Percentiles rank a stretch among this genome's conserved stretches.
Conservation (phyloP, 2,888 invertebrate genomes). For the Subacronicta megacephala region DNA sequence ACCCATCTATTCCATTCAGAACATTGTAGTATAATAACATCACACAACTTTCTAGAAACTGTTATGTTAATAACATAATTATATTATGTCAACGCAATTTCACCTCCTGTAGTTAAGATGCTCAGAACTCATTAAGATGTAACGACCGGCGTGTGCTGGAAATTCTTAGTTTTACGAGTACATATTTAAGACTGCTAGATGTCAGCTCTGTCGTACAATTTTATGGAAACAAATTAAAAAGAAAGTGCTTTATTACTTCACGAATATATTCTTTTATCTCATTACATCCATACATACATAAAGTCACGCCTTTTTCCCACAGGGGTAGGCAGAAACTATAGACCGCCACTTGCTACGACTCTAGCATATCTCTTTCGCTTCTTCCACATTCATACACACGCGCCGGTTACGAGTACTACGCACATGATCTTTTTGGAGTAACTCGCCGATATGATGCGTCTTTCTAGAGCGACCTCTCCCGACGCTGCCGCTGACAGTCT, state of each 20-base stretch:
- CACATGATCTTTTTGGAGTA: no score
- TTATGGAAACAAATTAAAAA: conserved; percentile 3
- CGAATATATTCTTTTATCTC: no score
- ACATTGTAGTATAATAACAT: conserved; percentile 17
- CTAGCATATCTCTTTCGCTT: no score
- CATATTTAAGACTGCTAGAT: conserved; percentile 23
- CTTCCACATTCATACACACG: no score
- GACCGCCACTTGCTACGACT: no score
- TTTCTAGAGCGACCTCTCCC: no score
- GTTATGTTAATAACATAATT: conserved; percentile 26
- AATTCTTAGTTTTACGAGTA: conserved; percentile 32
- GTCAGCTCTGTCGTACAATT: conserved; percentile 3
- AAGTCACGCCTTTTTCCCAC: no score
- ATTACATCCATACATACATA: neutral
- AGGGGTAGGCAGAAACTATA: no score
- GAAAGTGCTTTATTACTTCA: neutral
- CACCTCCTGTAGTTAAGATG: conserved; percentile 34
- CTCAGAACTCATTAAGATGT: conserved; percentile 48
- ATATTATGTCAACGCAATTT: conserved; percentile 31
- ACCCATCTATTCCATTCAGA: no score
- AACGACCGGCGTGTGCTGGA: conserved; percentile 36
- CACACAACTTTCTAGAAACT: conserved; percentile 24
- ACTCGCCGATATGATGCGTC: no score
- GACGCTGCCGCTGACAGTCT: no score
- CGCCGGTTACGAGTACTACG: no score